Evolutionary conservation across 2,888 invertebrate genomes (phyloP).

Genomic region (Melolontha melolontha): DNA sequence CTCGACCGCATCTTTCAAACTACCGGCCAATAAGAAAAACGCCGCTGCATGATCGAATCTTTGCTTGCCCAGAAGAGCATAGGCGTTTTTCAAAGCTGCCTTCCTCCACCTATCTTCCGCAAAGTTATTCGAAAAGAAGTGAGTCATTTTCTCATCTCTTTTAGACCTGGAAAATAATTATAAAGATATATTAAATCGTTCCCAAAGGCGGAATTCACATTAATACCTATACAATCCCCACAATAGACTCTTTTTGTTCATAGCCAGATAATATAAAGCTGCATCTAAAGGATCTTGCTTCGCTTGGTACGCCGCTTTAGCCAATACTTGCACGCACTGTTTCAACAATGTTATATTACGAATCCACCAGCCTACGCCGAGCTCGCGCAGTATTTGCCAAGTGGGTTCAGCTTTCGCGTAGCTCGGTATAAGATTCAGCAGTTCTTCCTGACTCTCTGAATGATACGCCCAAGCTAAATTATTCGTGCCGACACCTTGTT

Average conservation of each 20-base stretch:
- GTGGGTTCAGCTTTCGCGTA: slow-evolving; percentile 86
- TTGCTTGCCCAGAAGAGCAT: slow-evolving; percentile 92
- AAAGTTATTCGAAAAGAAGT: slow-evolving; percentile 97
- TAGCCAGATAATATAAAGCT: slow-evolving; percentile 95
- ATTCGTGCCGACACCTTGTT: slow-evolving; percentile 87
- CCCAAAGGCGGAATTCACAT: background rate
- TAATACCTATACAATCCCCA: slow-evolving; percentile 86
- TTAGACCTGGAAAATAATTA: slow-evolving; percentile 72
- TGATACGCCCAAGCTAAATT: slow-evolving; percentile 99
- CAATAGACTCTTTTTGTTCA: slow-evolving; percentile 96
- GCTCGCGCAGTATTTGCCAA: slow-evolving; percentile 91
- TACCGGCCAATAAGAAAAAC: slow-evolving; percentile 95
- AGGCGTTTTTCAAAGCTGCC: slow-evolving; percentile 98
- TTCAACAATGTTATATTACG: slow-evolving; percentile 85
- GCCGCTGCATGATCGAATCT: slow-evolving; percentile 98
- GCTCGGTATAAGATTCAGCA: slow-evolving; percentile 89
- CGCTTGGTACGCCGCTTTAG: slow-evolving; percentile 91
- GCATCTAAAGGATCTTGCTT: slow-evolving; percentile 98
- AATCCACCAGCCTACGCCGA: slow-evolving; percentile 97
- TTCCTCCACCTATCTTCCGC: slow-evolving; percentile 94
- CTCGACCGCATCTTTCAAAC: slow-evolving; percentile 95
- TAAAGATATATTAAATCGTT: slow-evolving; percentile 37
- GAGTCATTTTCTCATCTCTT: slow-evolving; percentile 91
- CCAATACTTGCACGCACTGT: slow-evolving; percentile 90
- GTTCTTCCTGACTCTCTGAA: slow-evolving; percentile 96